These are phyloP conservation scores for Gadus macrocephalus DNA, from an alignment of 2,113 vertebrate species.

Conservation along the genomic window DNA sequence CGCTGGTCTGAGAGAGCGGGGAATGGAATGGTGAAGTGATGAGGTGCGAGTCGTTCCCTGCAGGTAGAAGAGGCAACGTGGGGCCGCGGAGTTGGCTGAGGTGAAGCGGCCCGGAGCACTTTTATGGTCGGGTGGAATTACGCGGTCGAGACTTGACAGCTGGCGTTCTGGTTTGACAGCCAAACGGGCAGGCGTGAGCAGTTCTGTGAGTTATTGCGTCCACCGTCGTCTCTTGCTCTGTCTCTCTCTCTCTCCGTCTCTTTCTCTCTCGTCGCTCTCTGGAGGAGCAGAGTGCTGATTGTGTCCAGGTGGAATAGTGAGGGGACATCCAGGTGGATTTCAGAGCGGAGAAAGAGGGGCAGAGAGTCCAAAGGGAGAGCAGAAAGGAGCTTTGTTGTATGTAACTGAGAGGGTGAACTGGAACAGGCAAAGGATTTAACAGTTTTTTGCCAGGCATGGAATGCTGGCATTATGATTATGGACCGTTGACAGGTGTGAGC, in stretches of 20 bases:
- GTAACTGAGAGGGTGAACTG: constrained; percentile 1
- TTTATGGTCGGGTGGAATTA: not conserved
- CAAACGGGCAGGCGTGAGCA: not conserved
- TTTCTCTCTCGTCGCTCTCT: not conserved
- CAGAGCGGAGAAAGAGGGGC: not conserved
- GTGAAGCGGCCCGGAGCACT: too few relatives aligned
- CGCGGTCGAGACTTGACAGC: not conserved
- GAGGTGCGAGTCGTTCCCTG: not conserved
- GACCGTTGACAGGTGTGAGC: not conserved
- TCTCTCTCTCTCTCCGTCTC: not conserved
- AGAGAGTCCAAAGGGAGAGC: too few relatives aligned
- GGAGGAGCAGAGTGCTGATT: not conserved
- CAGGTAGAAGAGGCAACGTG: not conserved
- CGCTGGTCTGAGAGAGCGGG: not conserved
- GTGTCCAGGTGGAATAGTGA: not conserved
- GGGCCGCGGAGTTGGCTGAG: too few relatives aligned
- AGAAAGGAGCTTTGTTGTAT: not conserved
- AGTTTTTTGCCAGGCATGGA: not conserved
- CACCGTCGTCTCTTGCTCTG: not conserved
- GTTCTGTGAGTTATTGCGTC: not conserved
- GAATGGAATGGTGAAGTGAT: not conserved
- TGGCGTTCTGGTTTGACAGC: not conserved
- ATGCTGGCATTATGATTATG: not conserved
- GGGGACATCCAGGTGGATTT: not conserved
- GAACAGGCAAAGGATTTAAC: not conserved